These are phyloP conservation scores for Phainopepla nitens DNA, from an alignment of 2,113 vertebrate genomes.

Conservation along the genomic window DNA sequence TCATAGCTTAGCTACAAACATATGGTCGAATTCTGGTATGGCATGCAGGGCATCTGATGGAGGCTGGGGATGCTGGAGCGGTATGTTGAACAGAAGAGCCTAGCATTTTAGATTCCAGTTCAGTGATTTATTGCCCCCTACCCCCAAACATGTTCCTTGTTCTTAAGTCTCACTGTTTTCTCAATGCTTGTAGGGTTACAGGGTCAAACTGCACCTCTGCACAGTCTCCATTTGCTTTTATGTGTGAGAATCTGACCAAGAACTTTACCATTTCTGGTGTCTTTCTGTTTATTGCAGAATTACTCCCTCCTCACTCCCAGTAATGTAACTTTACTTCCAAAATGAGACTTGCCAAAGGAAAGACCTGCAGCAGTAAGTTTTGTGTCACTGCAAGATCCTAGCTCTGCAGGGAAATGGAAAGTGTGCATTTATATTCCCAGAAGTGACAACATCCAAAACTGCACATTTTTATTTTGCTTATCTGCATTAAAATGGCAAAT, in stretches of 20 bases:
- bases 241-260: neutral
- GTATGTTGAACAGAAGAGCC: neutral
- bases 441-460: neutral
- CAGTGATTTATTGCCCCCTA: neutral
- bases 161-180: neutral
- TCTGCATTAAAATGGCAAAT: neutral
- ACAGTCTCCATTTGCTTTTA: neutral
- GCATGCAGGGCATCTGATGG: conserved; percentile 18
- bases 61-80: neutral
- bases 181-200: neutral
- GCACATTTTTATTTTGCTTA: neutral
- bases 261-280: neutral
- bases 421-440: neutral
- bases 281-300: neutral
- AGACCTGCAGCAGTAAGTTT: neutral
- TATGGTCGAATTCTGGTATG: neutral
- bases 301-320: neutral
- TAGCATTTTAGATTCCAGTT: neutral
- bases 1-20: conserved; percentile 44
- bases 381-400: neutral
- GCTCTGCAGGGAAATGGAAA: neutral
- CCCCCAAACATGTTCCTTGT: neutral
- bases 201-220: neutral
- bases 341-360: neutral
- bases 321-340: neutral